Evolutionary conservation across 2,797 vertebrate species (phyloP), one percentile per base, ranked within the genome.

Genomic region (Galaxias olidus): DNA sequence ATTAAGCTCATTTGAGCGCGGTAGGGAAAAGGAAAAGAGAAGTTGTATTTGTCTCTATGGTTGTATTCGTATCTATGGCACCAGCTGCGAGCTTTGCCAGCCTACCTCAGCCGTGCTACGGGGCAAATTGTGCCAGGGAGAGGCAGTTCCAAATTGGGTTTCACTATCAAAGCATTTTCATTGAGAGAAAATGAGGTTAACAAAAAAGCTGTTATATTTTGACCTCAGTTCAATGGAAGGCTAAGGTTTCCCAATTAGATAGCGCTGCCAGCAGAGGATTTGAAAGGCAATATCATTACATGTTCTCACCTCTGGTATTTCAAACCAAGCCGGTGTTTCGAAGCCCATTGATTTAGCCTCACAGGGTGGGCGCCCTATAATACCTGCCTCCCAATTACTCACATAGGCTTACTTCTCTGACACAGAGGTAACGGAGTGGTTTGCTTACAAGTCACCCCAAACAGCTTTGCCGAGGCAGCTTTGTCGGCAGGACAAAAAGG

Each of bases 361-460:
- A 63, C 76, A 69, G 69, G 61, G 74, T 69, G 76, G 69, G 77
- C 72, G 65, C 10, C 76, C 81, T 75, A 81, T 49, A 57, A 62
- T 75, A 77, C 78, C 85, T 80, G 75, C 73, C 74, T 81, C 76
- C 84, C 74, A 86, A 82, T 87, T 85, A 84, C 76, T 83, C 19
- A 63, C 72, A 77, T 42, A 48, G 66, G 67, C 74, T 83, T 78
- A 79, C 80, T 88, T 69, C 79, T 81, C 76, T 72, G 80, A 84
- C 81, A 78, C 66, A 68, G 63, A 48, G 69, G 73, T 81, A 77
- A 70, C 72, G 71, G 67, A 62, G 49, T 8, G 61, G 68, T 69
- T 59, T 77, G 70, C 72, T 75, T 30, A 75, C 75, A 71, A 19
- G 74, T 86, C 82, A 74, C 72, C 75, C 76, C 84, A 81, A 73